phyloP scores from a whole-genome alignment of 2,113 vertebrate species.

The Pygathrix nemaeus region DNA sequence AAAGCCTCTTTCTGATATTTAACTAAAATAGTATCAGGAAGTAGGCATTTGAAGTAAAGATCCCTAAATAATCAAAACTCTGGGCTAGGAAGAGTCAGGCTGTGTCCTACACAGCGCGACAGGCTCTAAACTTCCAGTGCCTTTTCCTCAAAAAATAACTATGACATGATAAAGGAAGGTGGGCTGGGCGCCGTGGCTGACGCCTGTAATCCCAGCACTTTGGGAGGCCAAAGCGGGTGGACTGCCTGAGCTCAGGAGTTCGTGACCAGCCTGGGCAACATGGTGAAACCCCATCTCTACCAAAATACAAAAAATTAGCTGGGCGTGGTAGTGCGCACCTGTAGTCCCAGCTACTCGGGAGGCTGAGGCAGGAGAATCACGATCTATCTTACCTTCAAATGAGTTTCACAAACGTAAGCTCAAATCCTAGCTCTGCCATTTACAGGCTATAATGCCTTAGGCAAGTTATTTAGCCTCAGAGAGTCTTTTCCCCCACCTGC shows the following conservation, averaged over 20 bases:
- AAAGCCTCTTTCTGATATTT: neutral
- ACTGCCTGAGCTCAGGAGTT: too few species aligned
- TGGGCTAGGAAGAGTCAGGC: neutral
- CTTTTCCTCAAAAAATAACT: neutral
- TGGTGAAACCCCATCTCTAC: too few species aligned
- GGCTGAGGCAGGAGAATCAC: too few species aligned
- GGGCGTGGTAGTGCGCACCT: fast-evolving
- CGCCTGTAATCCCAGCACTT: too few species aligned
- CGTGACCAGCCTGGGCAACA: too few species aligned
- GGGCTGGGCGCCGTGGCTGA: too few species aligned
- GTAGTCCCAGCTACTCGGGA: too few species aligned
- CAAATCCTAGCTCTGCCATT: neutral
- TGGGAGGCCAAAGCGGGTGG: too few species aligned
- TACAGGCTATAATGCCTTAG: neutral
- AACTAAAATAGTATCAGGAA: conserved; percentile 6
- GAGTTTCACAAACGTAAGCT: neutral
- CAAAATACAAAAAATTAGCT: too few species aligned
- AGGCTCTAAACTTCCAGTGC: neutral
- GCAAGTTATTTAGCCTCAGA: neutral
- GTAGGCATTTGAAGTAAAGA: neutral
- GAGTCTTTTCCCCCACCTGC: neutral
- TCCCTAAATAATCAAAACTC: neutral
- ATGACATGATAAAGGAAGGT: neutral
- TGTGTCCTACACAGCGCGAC: neutral
- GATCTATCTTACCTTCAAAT: neutral